Percentiles rank a stretch among this genome's conserved stretches.
Conservation (phyloP, 2,888 invertebrate genomes). For the Alsophila aescularia region DNA sequence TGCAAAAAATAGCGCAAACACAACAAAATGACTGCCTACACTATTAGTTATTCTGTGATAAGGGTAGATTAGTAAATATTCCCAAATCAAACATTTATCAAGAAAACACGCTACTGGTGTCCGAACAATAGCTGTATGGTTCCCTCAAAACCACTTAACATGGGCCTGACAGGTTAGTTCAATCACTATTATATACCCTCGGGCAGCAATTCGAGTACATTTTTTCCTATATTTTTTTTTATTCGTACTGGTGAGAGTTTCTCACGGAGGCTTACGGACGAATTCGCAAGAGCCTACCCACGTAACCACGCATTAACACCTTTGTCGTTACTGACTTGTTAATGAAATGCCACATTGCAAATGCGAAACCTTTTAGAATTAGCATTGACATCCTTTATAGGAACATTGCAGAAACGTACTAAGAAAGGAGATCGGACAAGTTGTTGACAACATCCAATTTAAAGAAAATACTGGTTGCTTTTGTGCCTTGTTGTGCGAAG, state of each 20-base stretch:
- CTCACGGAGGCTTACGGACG: slow-evolving; percentile 66
- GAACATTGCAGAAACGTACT: no score
- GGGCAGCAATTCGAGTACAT: slow-evolving; percentile 75
- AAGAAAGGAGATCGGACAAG: no score
- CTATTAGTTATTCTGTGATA: slow-evolving; percentile 60
- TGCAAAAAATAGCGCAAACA: slow-evolving; percentile 67
- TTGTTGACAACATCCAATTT: no score
- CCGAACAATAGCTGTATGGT: slow-evolving; percentile 73
- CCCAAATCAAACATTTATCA: slow-evolving; percentile 79
- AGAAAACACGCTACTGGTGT: slow-evolving; percentile 81
- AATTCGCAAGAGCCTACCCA: slow-evolving; percentile 49
- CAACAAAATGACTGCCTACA: no score
- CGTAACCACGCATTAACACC: slow-evolving; percentile 29
- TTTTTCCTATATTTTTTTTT: slow-evolving; percentile 67
- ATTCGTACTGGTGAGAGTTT: slow-evolving; percentile 63
- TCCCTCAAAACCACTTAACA: slow-evolving; percentile 82
- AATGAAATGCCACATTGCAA: background rate
- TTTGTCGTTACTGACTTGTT: background rate
- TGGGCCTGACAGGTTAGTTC: slow-evolving; percentile 84
- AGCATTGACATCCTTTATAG: no score
- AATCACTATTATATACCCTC: slow-evolving; percentile 79
- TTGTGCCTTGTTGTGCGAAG: slow-evolving; percentile 3
- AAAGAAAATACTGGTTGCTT: slow-evolving; percentile 35
- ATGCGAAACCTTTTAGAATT: background rate
- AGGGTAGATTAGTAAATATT: slow-evolving; percentile 74